These are phyloP conservation scores for Pogona vitticeps DNA, from an alignment of 2,113 vertebrate species.

Conservation along the genomic window DNA sequence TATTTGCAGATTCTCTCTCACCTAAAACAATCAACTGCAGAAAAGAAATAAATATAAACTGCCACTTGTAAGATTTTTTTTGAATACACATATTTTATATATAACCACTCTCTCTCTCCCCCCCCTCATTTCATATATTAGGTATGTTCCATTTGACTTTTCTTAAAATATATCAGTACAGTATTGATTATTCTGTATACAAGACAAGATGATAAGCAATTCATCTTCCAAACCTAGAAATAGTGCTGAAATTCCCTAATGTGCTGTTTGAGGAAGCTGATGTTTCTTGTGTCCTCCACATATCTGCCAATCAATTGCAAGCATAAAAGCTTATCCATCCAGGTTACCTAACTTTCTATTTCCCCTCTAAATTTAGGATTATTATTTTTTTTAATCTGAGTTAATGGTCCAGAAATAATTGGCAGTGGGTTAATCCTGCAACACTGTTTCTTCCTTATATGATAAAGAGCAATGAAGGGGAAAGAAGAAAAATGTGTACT, in stretches of 20 bases:
- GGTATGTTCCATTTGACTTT: constrained; percentile 48
- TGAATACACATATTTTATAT: too few relatives aligned
- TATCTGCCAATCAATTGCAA: constrained; percentile 1
- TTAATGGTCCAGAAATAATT: constrained; percentile 30
- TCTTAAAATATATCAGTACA: constrained; percentile 32
- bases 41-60: background rate
- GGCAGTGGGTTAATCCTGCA: background rate
- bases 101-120: too few relatives aligned
- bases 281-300: background rate
- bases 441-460: background rate
- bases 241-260: constrained; percentile 29
- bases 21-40: background rate
- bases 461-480: background rate
- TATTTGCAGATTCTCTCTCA: background rate
- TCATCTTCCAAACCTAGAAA: constrained; percentile 36
- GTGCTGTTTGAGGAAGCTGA: constrained; percentile 25
- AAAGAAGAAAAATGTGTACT: background rate
- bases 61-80: background rate
- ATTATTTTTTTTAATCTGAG: background rate
- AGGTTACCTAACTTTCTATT: background rate
- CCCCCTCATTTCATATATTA: background rate
- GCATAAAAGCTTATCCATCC: constrained; percentile 1
- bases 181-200: constrained; percentile 39
- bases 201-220: constrained; percentile 21
- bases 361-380: background rate